Base-by-base conservation (phyloP, 2,888 invertebrate genomes). In the Eupithecia insigniata region DNA sequence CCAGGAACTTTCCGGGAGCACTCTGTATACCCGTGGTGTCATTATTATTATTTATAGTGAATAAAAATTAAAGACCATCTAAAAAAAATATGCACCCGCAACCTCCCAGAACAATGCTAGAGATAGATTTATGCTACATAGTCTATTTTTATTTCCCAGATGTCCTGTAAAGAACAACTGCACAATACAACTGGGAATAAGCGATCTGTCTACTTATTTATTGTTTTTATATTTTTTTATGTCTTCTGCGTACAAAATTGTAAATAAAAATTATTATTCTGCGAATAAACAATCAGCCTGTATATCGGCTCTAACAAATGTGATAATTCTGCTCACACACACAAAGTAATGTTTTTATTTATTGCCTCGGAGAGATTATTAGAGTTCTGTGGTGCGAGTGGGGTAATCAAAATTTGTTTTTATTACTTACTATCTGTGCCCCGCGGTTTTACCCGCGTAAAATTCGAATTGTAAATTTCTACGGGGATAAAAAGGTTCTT, bases 271-370 rank as follows among this genome's bases (percentile, higher is more conserved):
- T 16, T 30, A 58, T 30, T 60, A 0, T 60, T 26, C 51, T 2
- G 5, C 22, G 51, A n/a, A 22, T n/a, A 8, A 34, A 22, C 2
- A 18, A 79, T 28, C 88, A 83, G 0, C 78, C 87, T 86, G 83
- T 89, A 86, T 71, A 73, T 70, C 72, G 22, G n/a, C 34, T 46
- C 26, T 64, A 81, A 82, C 84, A 85, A 85, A 90, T 82, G 89
- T 89, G 89, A 89, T 89, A 87, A 90, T 89, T 88, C 84, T 80
- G 80, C 87, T 84, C 85, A 85, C 83, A 78, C 39, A 80, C 73
- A 76, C 76, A 81, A 74, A 72, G 78, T 88, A 89, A 89, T 89
- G 88, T 86, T 87, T 89, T 89, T 89, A 89, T 90, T 89, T 89
- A 90, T 89, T 82, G 81, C 79, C 22, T 73, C 76, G 70, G 67